These are phyloP conservation scores for Muscina levida DNA, from an alignment of 2,888 invertebrate species.

Conservation along the genomic window DNA sequence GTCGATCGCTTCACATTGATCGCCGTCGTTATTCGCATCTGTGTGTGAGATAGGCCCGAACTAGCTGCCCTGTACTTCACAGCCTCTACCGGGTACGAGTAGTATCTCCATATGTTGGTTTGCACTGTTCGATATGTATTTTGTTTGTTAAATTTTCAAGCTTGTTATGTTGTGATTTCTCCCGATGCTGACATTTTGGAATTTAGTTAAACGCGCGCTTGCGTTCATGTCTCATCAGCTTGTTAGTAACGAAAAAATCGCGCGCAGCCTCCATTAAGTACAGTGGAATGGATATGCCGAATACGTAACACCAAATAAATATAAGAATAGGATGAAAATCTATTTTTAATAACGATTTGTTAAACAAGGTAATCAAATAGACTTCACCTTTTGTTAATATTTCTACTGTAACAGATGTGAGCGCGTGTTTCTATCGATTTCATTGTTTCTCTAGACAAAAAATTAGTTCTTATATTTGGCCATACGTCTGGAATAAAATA, in stretches of 20 bases:
- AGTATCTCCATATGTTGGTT: conserved; percentile 4
- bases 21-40: conserved; percentile 29
- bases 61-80: not conserved
- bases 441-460: too few relatives aligned
- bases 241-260: conserved; percentile 69
- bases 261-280: not conserved
- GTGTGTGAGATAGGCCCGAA: not conserved
- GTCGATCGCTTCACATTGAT: conserved; percentile 56
- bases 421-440: too few relatives aligned
- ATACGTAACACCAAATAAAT: too few relatives aligned
- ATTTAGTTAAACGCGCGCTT: conserved; percentile 77
- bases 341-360: too few relatives aligned
- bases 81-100: too few relatives aligned
- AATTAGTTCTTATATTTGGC: too few relatives aligned
- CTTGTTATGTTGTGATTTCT: conserved; percentile 73
- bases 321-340: too few relatives aligned
- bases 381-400: too few relatives aligned
- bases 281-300: not conserved
- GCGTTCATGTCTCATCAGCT: conserved; percentile 76
- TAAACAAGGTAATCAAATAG: too few relatives aligned
- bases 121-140: conserved; percentile 31
- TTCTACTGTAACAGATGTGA: too few relatives aligned
- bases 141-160: conserved; percentile 50
- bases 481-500: too few relatives aligned
- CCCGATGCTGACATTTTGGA: conserved; percentile 76